Conservation (phyloP, 2,113 vertebrate genomes). For the Lycaon pictus region DNA sequence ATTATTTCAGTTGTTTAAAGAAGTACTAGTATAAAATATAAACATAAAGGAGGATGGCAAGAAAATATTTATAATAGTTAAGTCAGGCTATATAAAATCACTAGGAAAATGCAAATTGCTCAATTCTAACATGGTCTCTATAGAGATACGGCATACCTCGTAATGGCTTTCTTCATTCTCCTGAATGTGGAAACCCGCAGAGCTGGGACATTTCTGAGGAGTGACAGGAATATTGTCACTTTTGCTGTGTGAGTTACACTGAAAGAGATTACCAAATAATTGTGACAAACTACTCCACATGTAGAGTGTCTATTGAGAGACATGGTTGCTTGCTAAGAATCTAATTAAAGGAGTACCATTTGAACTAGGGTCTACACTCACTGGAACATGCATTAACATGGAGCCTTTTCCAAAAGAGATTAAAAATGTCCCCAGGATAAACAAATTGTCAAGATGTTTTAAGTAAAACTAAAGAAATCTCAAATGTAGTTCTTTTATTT, state of each 20-base stretch:
- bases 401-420: neutral
- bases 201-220: constrained; percentile 82
- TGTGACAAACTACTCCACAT: constrained; percentile 81
- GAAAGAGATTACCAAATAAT: constrained; percentile 87
- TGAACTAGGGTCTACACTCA: neutral
- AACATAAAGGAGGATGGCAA: neutral
- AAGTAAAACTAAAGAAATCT: constrained; percentile 25
- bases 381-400: neutral
- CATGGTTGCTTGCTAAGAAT: constrained; percentile 56
- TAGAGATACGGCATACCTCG: constrained; percentile 81
- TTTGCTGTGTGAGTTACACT: constrained; percentile 84
- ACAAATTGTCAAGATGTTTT: constrained; percentile 9
- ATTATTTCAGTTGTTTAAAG: neutral
- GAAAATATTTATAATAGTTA: constrained; percentile 68
- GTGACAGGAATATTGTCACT: constrained; percentile 87
- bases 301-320: constrained; percentile 64
- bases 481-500: neutral
- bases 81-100: neutral
- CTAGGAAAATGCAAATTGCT: constrained; percentile 75
- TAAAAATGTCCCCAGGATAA: neutral
- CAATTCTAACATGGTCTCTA: constrained; percentile 78
- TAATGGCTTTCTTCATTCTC: constrained; percentile 85
- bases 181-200: constrained; percentile 84
- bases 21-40: neutral
- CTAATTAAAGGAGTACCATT: neutral